phyloP scores from a whole-genome alignment of 2,888 invertebrate species.

The Falcaria lacertinaria region DNA sequence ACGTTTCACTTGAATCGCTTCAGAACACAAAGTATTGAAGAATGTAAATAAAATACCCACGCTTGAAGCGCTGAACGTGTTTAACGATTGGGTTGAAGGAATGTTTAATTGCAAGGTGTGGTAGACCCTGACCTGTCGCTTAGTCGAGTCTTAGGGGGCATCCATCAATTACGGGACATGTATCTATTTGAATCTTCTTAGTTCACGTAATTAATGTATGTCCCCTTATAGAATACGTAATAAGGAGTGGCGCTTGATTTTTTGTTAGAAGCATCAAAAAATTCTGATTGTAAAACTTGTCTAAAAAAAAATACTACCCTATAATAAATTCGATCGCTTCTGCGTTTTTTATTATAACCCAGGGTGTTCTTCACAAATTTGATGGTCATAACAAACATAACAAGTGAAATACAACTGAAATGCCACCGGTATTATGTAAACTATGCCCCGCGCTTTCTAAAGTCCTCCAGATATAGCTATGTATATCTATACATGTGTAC shows the following conservation, averaged over 20 bases:
- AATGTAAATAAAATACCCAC: not conserved
- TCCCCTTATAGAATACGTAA: too few relatives aligned
- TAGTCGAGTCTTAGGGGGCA: not conserved
- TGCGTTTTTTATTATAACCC: not conserved
- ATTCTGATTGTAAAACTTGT: not conserved
- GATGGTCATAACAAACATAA: not conserved
- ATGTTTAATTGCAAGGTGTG: not conserved
- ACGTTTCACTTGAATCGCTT: not conserved
- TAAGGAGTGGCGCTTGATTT: too few relatives aligned
- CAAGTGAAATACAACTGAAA: too few relatives aligned
- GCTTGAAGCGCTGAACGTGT: not conserved
- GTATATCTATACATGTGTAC: conserved; percentile 31
- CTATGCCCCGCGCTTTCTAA: conserved; percentile 3
- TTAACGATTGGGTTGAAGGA: not conserved
- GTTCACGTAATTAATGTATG: too few relatives aligned
- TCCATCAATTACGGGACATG: too few relatives aligned
- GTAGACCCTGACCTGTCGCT: not conserved
- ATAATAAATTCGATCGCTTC: not conserved
- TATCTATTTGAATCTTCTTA: too few relatives aligned
- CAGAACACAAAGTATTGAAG: not conserved
- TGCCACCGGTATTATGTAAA: not conserved
- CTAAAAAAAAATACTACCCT: not conserved
- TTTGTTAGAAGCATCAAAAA: not conserved
- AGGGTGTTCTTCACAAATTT: not conserved
- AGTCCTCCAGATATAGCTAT: conserved; percentile 11